Evolutionary conservation across 2,113 vertebrate genomes (phyloP), one percentile per base, ranked within the genome.

Genomic region (Rhizomys pruinosus): DNA sequence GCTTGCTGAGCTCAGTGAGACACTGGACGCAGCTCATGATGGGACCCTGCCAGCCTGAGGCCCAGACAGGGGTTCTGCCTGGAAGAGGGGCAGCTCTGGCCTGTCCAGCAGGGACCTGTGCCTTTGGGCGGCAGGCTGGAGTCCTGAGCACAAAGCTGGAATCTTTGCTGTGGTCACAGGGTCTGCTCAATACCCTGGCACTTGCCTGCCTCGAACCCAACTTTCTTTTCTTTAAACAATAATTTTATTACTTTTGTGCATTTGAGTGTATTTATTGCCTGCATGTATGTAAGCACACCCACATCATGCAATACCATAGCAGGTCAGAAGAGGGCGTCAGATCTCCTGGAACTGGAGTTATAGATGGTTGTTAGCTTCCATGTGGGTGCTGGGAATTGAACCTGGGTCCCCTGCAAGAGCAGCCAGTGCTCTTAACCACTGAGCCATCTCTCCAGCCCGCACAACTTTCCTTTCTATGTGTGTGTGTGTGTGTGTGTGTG

Each of bases 11-110:
- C 81, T 95, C 71, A 42, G 86, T 3, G 57, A 81, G 89, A 91
- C n/a, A 68, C 27, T 74, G 17, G 84, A 89, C 52, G 90, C 78
- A 27, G 57, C 66, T 87, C 52, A 5, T 0, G 1, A 1, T 19
- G 85, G 44, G 87, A 44, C 52, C 37, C 90, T 61, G 87, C 92
- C 94, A 85, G 76, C 20, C 11, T 0, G 71, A 87, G 90, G 88
- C 91, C 64, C 91, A 66, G 81, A 90, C 74, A 44, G 86, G 69
- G 29, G 72, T 87, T 92, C 80, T 82, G n/a, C 32, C 87, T 89
- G 81, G 89, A 93, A 74, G 76, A 86, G 55, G 87, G 92, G 86
- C 90, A 90, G 73, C 27, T 77, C 52, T 57, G 69, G 84, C 81
- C 74, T 71, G 84, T 78, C 90, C 66, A 3, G 23, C 47, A 63